Evolutionary conservation across 1,140 invertebrate species (phyloP).

Genomic region (Araneus ventricosus): DNA sequence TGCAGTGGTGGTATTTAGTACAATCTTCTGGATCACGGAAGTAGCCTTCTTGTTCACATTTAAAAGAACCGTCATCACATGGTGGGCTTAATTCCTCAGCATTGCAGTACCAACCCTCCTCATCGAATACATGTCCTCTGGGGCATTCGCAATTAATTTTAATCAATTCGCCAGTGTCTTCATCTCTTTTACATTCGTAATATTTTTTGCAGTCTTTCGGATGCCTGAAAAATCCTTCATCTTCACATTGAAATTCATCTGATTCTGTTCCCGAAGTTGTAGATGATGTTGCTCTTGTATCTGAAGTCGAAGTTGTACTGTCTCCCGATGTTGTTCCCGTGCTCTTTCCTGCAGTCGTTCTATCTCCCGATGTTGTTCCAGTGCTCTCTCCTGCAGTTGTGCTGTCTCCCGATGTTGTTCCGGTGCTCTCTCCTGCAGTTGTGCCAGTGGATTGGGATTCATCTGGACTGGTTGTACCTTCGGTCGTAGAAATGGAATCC

Average conservation of each 20-base stretch:
- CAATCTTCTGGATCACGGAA: conserved; percentile 77
- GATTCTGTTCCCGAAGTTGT: background rate
- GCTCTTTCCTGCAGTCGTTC: background rate
- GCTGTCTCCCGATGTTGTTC: background rate
- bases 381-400: background rate
- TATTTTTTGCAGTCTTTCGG: conserved; percentile 77
- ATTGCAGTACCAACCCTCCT: conserved; percentile 77
- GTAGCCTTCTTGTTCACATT: conserved; percentile 72
- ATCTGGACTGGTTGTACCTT: background rate
- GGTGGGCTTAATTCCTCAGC: conserved; percentile 84
- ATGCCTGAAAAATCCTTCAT: conserved; percentile 77
- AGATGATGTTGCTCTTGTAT: background rate
- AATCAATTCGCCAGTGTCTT: conserved; percentile 82
- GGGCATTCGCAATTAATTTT: conserved; percentile 80
- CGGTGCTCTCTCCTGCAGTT: background rate
- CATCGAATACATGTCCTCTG: conserved; percentile 79
- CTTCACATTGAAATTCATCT: conserved; percentile 69
- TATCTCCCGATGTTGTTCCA: background rate
- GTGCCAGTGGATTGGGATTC: background rate
- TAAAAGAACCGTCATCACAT: conserved; percentile 79
- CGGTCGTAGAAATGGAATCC: background rate
- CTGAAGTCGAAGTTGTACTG: background rate
- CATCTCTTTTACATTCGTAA: conserved; percentile 79
- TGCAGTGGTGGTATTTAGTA: conserved; percentile 68
- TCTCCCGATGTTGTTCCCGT: background rate